A percentile compares a stretch with the other conserved stretches of the same genome.
Evolutionary conservation across 2,888 invertebrate genomes (phyloP).

Genomic region (Unio delphinus): DNA sequence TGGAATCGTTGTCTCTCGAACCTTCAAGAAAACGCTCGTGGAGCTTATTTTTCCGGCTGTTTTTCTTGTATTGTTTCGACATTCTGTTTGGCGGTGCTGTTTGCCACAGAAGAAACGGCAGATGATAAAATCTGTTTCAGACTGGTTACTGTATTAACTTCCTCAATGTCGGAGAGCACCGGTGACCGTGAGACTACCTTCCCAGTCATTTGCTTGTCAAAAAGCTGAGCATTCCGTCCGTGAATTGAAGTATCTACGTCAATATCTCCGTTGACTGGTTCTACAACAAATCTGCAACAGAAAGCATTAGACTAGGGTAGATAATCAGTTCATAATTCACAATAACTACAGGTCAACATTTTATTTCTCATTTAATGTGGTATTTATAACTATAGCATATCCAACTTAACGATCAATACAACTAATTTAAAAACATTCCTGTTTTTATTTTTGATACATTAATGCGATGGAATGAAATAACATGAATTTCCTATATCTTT

Average conservation of each 20-base stretch:
- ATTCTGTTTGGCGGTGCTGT: no score
- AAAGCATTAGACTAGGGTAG: not conserved
- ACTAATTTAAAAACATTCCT: no score
- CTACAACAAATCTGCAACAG: conserved; percentile 39
- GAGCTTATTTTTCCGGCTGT: no score
- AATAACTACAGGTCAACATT: not conserved
- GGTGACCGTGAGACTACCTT: conserved; percentile 47
- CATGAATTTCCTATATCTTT: no score
- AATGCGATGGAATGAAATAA: no score
- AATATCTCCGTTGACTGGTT: conserved; percentile 33
- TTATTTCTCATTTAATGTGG: not conserved
- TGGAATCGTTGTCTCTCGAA: no score
- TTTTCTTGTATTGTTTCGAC: no score
- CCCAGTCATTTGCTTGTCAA: conserved; percentile 42
- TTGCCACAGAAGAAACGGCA: no score
- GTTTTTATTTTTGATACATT: no score
- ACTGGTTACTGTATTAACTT: conserved; percentile 57
- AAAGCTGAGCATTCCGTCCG: conserved; percentile 41
- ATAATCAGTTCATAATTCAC: not conserved
- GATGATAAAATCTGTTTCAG: conserved; percentile 37
- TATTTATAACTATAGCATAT: no score
- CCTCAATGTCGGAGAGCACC: conserved; percentile 58
- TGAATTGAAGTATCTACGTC: conserved; percentile 22
- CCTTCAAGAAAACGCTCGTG: no score
- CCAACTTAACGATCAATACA: no score